Percentiles rank a stretch among this genome's conserved stretches.
These are phyloP conservation scores for Menura novaehollandiae DNA, from an alignment of 2,113 vertebrate species.

Conservation along the genomic window DNA sequence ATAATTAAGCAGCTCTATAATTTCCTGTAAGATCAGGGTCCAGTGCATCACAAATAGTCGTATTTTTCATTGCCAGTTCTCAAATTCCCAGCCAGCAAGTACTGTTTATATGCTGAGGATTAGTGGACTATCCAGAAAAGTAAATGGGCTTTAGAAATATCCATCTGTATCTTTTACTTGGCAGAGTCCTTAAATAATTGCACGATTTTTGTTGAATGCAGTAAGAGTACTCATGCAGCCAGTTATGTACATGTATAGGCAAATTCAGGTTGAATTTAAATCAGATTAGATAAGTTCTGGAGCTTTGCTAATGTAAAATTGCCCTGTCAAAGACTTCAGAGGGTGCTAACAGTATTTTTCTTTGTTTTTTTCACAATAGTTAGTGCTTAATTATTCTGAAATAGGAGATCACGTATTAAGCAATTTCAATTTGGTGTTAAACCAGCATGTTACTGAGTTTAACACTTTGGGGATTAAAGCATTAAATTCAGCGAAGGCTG, in stretches of 20 bases:
- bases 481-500: background rate
- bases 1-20: background rate
- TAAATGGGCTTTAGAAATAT: background rate
- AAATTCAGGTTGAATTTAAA: background rate
- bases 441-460: rapidly evolving
- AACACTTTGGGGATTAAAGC: background rate
- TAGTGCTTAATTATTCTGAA: background rate
- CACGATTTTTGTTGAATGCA: background rate
- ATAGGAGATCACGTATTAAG: background rate
- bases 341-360: background rate
- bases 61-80: background rate
- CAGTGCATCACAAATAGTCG: background rate
- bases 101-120: background rate
- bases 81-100: background rate
- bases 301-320: background rate
- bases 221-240: background rate
- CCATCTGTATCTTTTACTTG: background rate
- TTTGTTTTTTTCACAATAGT: background rate
- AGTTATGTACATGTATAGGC: background rate
- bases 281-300: background rate
- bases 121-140: background rate
- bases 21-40: background rate
- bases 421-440: background rate
- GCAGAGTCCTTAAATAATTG: background rate
- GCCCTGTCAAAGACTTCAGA: background rate